Evolutionary conservation across 2,888 invertebrate genomes (phyloP).

Genomic region (Axea sp.): DNA sequence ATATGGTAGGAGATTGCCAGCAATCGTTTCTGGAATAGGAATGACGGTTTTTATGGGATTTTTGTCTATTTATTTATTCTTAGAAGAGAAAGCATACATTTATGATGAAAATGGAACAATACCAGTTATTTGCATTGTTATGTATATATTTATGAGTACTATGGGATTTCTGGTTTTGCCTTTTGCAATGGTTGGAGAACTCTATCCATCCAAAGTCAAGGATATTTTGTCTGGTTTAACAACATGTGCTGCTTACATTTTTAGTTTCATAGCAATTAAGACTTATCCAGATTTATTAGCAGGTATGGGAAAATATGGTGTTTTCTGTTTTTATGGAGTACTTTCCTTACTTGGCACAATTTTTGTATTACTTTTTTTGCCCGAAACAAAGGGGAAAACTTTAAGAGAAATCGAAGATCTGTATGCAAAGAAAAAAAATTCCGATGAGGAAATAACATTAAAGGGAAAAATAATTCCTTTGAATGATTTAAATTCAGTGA

Average conservation of each 20-base stretch:
- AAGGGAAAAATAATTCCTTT: slow-evolving; percentile 49
- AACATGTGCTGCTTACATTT: slow-evolving; percentile 80
- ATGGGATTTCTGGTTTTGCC: slow-evolving; percentile 82
- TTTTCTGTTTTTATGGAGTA: slow-evolving; percentile 80
- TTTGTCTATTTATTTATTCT: slow-evolving; percentile 79
- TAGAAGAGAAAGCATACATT: slow-evolving; percentile 69
- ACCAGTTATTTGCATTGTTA: slow-evolving; percentile 79
- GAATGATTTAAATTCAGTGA: slow-evolving; percentile 9
- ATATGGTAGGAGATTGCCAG: slow-evolving; percentile 82
- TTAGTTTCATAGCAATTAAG: slow-evolving; percentile 81
- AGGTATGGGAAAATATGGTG: slow-evolving; percentile 78
- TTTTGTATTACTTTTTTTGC: slow-evolving; percentile 79
- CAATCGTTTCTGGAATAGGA: slow-evolving; percentile 82
- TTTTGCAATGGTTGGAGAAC: slow-evolving; percentile 82
- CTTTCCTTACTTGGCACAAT: slow-evolving; percentile 80
- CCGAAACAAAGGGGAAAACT: slow-evolving; percentile 81
- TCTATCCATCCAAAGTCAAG: slow-evolving; percentile 81
- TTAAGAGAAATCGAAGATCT: slow-evolving; percentile 80
- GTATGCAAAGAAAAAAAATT: slow-evolving; percentile 72
- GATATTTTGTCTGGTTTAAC: slow-evolving; percentile 81
- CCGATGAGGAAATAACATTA: slow-evolving; percentile 8
- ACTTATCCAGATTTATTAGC: slow-evolving; percentile 79
- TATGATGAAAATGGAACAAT: slow-evolving; percentile 71
- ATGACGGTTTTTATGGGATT: slow-evolving; percentile 81
- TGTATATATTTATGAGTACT: slow-evolving; percentile 81